A percentile compares a stretch with the other conserved stretches of the same genome.
These are phyloP conservation scores for Echinarachnius parma DNA, from an alignment of 53 echinoderm and acorn worm species.

Conservation along the genomic window DNA sequence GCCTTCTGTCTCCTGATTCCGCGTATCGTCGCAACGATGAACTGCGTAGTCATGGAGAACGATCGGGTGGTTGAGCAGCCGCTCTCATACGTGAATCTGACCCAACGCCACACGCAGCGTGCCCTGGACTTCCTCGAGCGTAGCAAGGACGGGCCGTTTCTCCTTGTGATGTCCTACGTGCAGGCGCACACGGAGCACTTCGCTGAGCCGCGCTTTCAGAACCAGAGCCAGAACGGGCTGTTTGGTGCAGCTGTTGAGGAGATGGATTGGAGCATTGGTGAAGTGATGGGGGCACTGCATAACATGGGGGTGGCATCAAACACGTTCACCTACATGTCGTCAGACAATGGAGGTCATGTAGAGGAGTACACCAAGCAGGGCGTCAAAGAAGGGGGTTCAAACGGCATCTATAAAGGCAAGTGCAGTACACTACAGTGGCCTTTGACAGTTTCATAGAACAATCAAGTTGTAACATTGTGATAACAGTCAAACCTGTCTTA, in stretches of 20 bases:
- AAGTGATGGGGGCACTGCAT: slow-evolving; percentile 61
- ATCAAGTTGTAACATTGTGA: no score
- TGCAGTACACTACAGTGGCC: no score
- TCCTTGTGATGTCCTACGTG: slow-evolving; percentile 85
- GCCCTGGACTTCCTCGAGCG: slow-evolving; percentile 74
- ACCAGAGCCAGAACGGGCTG: slow-evolving; percentile 65
- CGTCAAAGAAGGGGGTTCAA: slow-evolving; percentile 84
- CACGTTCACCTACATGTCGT: slow-evolving; percentile 89
- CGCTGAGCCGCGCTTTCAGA: slow-evolving; percentile 50
- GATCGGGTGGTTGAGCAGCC: slow-evolving; percentile 88
- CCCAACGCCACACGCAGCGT: slow-evolving; percentile 68
- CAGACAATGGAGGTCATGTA: slow-evolving; percentile 91
- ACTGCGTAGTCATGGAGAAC: slow-evolving; percentile 93
- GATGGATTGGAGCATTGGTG: slow-evolving; percentile 89
- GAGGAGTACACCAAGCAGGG: slow-evolving; percentile 77
- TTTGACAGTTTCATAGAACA: no score
- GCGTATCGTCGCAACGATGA: slow-evolving; percentile 72
- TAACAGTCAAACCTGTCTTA: no score
- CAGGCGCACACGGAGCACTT: slow-evolving; percentile 80
- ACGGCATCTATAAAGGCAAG: slow-evolving; percentile 88
- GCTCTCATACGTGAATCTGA: slow-evolving; percentile 67
- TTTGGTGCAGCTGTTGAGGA: slow-evolving; percentile 91
- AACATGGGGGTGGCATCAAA: slow-evolving; percentile 69
- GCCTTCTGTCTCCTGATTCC: slow-evolving; percentile 49
- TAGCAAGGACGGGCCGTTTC: slow-evolving; percentile 75